Percentiles rank a stretch among this genome's conserved stretches.
These are phyloP conservation scores for Thera obeliscata DNA, from an alignment of 2,888 invertebrate species.

Conservation along the genomic window DNA sequence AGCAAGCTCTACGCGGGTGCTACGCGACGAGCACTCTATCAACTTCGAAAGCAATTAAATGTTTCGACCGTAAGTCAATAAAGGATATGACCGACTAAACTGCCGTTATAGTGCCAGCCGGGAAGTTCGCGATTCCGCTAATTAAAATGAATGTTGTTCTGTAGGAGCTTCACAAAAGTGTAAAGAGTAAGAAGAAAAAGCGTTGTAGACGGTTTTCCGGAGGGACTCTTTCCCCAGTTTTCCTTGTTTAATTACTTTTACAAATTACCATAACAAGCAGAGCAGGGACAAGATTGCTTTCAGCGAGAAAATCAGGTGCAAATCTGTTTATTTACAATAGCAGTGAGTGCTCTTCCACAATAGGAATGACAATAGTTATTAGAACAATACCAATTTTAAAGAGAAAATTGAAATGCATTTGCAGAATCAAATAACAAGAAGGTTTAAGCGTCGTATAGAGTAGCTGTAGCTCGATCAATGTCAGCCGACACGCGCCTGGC, in stretches of 20 bases:
- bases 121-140: slow-evolving; percentile 14
- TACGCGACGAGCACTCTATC: slow-evolving; percentile 12
- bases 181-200: slow-evolving; percentile 14
- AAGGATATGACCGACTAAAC: slow-evolving; percentile 10
- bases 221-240: slow-evolving; percentile 5
- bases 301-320: not conserved
- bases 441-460: too few relatives aligned
- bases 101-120: slow-evolving; percentile 19
- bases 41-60: slow-evolving; percentile 8
- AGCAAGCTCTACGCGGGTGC: slow-evolving; percentile 18
- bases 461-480: too few relatives aligned
- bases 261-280: slow-evolving; percentile 9
- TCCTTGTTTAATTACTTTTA: slow-evolving; percentile 15
- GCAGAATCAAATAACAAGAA: too few relatives aligned
- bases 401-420: too few relatives aligned
- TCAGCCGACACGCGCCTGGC: too few relatives aligned
- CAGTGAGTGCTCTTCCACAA: too few relatives aligned
- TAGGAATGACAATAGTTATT: too few relatives aligned
- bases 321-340: not conserved
- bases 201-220: slow-evolving; percentile 7
- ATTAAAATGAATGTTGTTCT: slow-evolving; percentile 27
- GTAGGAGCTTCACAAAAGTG: slow-evolving; percentile 6
- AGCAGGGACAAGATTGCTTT: not conserved
- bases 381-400: too few relatives aligned
- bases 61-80: slow-evolving; percentile 15